These are phyloP conservation scores for Laterallus jamaicensis DNA, from an alignment of 2,113 vertebrate species.

Conservation along the genomic window DNA sequence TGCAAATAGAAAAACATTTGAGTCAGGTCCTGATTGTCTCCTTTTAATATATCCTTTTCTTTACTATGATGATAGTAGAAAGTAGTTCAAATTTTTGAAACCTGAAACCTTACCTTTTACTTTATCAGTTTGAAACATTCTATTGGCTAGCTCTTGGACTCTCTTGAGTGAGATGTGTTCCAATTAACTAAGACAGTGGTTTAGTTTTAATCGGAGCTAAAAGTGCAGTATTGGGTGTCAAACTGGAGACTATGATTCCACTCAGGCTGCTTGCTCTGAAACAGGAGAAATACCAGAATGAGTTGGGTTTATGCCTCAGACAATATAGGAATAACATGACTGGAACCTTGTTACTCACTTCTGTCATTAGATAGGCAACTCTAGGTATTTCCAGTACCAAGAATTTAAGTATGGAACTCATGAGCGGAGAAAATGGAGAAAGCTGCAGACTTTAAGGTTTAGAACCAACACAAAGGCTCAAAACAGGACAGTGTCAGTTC, in stretches of 20 bases:
- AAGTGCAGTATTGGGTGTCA: neutral
- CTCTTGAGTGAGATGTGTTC: neutral
- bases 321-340: neutral
- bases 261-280: neutral
- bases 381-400: neutral
- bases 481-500: neutral
- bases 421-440: neutral
- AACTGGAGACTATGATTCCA: neutral
- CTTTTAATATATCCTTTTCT: neutral
- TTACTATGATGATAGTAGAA: neutral
- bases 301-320: neutral
- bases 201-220: neutral
- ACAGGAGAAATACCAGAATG: neutral
- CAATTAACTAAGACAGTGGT: neutral
- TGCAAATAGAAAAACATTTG: neutral
- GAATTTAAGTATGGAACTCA: neutral
- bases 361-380: neutral
- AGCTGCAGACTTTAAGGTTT: neutral
- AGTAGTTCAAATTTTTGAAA: neutral
- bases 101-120: neutral
- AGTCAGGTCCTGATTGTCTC: neutral
- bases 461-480: neutral
- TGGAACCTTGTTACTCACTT: neutral
- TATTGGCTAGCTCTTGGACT: neutral
- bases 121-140: neutral